Evolutionary conservation across 1,140 invertebrate species (phyloP).

Genomic region (Atta colombica): DNA sequence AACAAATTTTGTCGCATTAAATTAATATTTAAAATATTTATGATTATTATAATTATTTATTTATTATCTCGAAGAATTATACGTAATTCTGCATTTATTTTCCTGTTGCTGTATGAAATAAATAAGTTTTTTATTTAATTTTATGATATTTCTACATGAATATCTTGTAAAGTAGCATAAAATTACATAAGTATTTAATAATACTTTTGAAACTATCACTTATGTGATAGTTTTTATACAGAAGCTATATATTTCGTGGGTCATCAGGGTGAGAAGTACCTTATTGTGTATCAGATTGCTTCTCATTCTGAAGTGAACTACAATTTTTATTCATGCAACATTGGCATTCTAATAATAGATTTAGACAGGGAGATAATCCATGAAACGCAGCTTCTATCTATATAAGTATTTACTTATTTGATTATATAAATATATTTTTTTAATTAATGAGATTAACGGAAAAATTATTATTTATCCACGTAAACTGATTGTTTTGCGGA

Average conservation of each 20-base stretch:
- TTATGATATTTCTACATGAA: background rate
- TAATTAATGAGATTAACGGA: background rate
- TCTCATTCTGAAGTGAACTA: too few relatives aligned
- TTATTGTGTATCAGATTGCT: too few relatives aligned
- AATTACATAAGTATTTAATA: background rate
- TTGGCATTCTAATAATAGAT: too few relatives aligned
- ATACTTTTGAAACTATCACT: too few relatives aligned
- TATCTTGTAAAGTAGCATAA: background rate
- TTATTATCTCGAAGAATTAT: background rate
- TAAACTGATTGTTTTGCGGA: background rate
- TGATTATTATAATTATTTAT: background rate
- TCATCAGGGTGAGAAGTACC: too few relatives aligned
- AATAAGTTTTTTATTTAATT: constrained; percentile 11
- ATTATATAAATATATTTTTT: background rate
- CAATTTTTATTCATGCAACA: too few relatives aligned
- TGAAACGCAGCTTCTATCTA: too few relatives aligned
- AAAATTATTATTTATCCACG: background rate
- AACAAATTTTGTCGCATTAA: background rate
- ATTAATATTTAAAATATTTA: background rate
- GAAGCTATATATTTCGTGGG: too few relatives aligned
- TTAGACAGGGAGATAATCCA: too few relatives aligned
- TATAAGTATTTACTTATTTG: background rate
- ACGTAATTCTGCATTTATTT: background rate
- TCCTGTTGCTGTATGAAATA: background rate
- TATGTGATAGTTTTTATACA: too few relatives aligned